phyloP scores from a whole-genome alignment of 2,888 invertebrate genomes.

The Coleophora deauratella region DNA sequence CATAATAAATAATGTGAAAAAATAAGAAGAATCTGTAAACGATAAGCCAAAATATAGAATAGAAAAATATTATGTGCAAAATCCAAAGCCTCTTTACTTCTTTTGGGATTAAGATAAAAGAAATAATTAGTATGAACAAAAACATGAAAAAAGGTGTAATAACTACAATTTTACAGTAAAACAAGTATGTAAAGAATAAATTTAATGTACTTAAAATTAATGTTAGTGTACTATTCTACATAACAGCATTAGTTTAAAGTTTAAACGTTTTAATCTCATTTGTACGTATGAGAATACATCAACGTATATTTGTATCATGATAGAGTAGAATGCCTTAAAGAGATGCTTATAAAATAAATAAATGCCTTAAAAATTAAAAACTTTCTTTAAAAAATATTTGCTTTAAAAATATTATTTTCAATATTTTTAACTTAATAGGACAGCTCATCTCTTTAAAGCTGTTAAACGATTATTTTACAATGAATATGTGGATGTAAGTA shows the following conservation, averaged over 20 bases:
- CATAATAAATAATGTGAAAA: constrained; percentile 3
- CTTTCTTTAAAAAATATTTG: constrained; percentile 5
- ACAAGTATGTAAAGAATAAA: constrained; percentile 38
- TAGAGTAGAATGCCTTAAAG: constrained; percentile 25
- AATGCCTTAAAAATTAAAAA: constrained; percentile 3
- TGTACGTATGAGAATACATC: background rate
- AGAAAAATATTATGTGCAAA: constrained; percentile 52
- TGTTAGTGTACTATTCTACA: constrained; percentile 38
- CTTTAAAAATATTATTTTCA: background rate
- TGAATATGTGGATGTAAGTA: constrained; percentile 36
- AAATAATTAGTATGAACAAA: constrained; percentile 22
- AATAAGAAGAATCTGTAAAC: constrained; percentile 20
- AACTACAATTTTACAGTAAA: constrained; percentile 38
- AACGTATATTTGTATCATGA: constrained; percentile 18
- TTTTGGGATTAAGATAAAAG: constrained; percentile 40
- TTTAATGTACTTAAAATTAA: constrained; percentile 40
- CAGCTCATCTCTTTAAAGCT: constrained; percentile 52
- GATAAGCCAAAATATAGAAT: constrained; percentile 23
- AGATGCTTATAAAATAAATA: constrained; percentile 25
- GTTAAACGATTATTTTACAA: constrained; percentile 35
- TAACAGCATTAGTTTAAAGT: background rate
- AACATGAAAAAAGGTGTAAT: constrained; percentile 24
- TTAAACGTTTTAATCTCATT: background rate
- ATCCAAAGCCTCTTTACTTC: constrained; percentile 72
- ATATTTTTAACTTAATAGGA: constrained; percentile 7